Base-by-base conservation (phyloP, 2,113 vertebrate genomes). In the Mobula birostris region DNA sequence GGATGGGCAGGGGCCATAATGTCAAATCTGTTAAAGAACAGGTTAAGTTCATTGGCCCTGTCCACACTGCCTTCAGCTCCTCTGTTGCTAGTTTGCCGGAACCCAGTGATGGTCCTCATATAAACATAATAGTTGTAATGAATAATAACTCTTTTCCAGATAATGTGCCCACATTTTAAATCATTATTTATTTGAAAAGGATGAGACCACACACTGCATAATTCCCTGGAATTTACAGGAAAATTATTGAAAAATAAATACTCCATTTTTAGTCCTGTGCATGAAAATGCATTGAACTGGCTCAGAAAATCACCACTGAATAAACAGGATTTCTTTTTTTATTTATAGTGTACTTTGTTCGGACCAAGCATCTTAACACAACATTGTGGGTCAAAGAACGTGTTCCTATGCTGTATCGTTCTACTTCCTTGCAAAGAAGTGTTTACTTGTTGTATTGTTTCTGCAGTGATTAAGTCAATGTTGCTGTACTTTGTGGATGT, bases 181-280 rank as follows among this genome's bases (percentile, higher is more conserved):
- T 91, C 5, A 70, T 91, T 91, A 68, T 68, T 91, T 91, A 29
- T 91, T 15, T 91, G 66, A 29, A 36, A 70, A 68, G 32, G 14
- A 61, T 68, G 15, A 70, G 29, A 66, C 61, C 85, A 61, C 29
- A 15, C 36, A 40, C 24, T 61, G 7, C 40, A 58, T 4, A 24
- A 87, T 29, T 32, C 36, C n/a, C 7, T 36, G 14, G 63, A 91
- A 68, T n/a, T 40, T 91, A 19, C 24, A 85, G 11, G 9, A 85
- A 85, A 85, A 58, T 24, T 58, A 29, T 85, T 61, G 82, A 85
- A 85, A 85, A 85, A 85, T 58, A 85, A 85, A 58, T 48, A 12
- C 40, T 19, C 24, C 17, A 58, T 85, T 61, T 85, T 9, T 24
- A 27, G 40, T 58, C 0, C 2, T 12, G 48, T 29, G 82, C 24